These are phyloP conservation scores for Uropsilus gracilis DNA, from an alignment of 2,113 vertebrate genomes.

Conservation along the genomic window DNA sequence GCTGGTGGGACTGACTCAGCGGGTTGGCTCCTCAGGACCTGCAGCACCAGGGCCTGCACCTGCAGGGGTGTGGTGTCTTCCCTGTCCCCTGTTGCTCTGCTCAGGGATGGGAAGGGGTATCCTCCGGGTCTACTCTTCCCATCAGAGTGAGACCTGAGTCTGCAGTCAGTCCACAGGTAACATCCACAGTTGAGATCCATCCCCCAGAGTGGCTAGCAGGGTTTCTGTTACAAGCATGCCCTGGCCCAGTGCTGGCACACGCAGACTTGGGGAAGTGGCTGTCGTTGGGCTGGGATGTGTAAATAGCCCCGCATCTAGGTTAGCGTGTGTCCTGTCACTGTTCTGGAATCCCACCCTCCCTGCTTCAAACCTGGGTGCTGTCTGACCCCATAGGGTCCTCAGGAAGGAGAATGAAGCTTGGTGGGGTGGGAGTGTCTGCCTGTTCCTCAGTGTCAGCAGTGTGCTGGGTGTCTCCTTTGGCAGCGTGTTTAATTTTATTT, in stretches of 20 bases:
- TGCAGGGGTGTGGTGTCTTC: neutral
- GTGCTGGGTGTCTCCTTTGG: neutral
- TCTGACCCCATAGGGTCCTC: neutral
- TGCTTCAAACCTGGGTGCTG: neutral
- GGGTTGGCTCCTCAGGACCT: too few species aligned
- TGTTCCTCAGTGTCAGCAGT: neutral
- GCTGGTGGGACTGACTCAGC: fast-evolving
- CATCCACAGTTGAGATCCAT: neutral
- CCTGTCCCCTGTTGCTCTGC: neutral
- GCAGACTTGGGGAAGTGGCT: neutral
- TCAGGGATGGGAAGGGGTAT: neutral
- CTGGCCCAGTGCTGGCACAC: fast-evolving
- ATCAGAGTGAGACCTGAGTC: neutral
- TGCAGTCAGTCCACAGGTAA: neutral
- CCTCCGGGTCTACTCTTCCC: too few species aligned
- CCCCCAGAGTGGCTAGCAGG: neutral
- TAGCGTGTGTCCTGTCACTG: neutral
- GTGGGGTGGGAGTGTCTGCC: fast-evolving
- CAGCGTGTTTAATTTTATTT: neutral
- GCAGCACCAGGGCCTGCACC: neutral
- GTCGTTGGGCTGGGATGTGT: neutral
- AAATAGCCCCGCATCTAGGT: fast-evolving
- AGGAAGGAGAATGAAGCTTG: neutral
- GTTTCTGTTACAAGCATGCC: neutral
- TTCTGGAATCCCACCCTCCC: neutral